Evolutionary conservation across 2,113 vertebrate species (phyloP), one percentile per base, ranked within the genome.

Genomic region (Spheniscus mendiculus): DNA sequence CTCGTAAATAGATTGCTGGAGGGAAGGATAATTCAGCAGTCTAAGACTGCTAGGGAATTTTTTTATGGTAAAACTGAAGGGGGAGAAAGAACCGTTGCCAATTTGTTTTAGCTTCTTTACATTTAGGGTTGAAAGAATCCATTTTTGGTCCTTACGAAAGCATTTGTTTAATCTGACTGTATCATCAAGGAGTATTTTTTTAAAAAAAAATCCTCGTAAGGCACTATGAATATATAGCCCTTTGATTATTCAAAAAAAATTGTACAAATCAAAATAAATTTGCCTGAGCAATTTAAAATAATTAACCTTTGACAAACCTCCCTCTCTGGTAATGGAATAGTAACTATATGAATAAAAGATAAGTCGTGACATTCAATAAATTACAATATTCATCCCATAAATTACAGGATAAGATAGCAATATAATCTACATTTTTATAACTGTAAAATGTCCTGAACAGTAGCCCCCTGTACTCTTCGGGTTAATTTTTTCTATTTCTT

Each of bases 301-400:
- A 98, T 98, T 98, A 98, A 98, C 98, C 98, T 98, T 98, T 98
- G 98, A 98, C 98, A 98, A 98, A 97, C 97, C 96, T 98, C 96
- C 87, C 93, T 98, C 96, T 97, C 97, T 98, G 95, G 96, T 98
- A 98, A 98, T 98, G 98, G 97, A 98, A 96, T 98, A 97, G 98
- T 98, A 98, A 98, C 97, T 98, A 95, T 98, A 98, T 98, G 98
- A 98, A 98, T 98, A 98, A 98, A 98, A 98, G 98, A 98, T 98
- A 98, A 98, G 98, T 98, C 95, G 0, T 98, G 98, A 98, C 98
- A 98, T 97, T 98, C 98, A 98, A 27, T 98, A 97, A 98, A 98
- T 98, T 98, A 98, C 95, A 98, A 97, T 98, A 98, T 98, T 97
- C 97, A 93, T 97, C 96, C 95, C 96, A 97, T 97, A 97, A 98